Evolutionary conservation across 1,140 invertebrate species (phyloP), one percentile per base, ranked within the genome.

Genomic region (Stenopsyche tienmushanensis): DNA sequence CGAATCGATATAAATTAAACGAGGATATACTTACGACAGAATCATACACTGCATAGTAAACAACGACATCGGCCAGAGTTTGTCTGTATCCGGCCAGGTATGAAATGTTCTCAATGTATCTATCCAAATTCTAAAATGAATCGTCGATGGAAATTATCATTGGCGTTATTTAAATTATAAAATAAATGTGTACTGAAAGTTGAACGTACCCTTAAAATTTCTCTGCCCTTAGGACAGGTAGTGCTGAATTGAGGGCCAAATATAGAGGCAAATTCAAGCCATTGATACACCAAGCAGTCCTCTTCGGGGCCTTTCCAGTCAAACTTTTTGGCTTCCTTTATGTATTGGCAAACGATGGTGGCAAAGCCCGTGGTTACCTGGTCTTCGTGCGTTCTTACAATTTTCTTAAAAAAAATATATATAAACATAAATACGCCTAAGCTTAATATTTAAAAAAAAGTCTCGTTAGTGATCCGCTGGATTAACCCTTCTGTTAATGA

Each of bases 151-250:
- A n/a, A n/a, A n/a, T n/a, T n/a, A n/a, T n/a, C n/a, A n/a, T n/a
- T n/a, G n/a, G n/a, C n/a, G 13, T 21, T 24, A 21, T 7, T 53
- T 47, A 53, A 26, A 26, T 34, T 34, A 34, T 34, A 34, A 34
- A 7, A 34, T 34, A 13, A 34, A 34, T 34, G 13, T 34, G 5
- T 34, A 7, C 13, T 34, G 29, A 7, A 2, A 34, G 5, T n/a
- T 9, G 34, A 26, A 47, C 10, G 26, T 66, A 74, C 73, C 76
- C 74, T 69, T 73, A 54, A 76, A 63, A 71, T 73, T 75, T 3
- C 71, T 71, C 77, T 78, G 18, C 71, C 69, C 54, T 77, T 76
- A 57, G 75, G 74, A 15, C 72, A 54, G 54, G 63, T 66, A 5
- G 20, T 17, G 9, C 49, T 53, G 13, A 54, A 13, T 54, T 62